phyloP scores from a whole-genome alignment of 1,140 invertebrate genomes.

The Penaeus vannamei region DNA sequence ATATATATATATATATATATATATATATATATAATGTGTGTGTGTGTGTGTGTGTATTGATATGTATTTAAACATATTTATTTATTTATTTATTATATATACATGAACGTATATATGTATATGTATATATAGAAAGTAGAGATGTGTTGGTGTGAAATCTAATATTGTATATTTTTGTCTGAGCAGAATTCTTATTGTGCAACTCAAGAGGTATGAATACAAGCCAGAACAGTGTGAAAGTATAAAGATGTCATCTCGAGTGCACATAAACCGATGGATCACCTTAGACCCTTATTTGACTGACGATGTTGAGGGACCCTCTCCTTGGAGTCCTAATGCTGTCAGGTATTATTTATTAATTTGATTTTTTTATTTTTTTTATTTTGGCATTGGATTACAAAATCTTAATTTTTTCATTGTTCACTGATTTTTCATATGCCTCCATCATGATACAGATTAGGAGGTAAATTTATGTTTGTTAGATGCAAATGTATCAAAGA shows the following conservation, averaged over 20 bases:
- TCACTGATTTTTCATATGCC: too few species aligned
- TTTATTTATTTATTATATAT: too few species aligned
- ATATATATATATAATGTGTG: too few species aligned
- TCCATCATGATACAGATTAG: too few species aligned
- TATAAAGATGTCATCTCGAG: slow-evolving; percentile 62
- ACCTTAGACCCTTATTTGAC: slow-evolving; percentile 50
- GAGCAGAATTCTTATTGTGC: slow-evolving; percentile 63
- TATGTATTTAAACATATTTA: too few species aligned
- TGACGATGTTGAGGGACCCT: slow-evolving; percentile 24
- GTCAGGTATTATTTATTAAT: slow-evolving; percentile 28
- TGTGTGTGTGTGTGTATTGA: too few species aligned
- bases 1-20: too few species aligned
- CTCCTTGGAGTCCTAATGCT: slow-evolving; percentile 42
- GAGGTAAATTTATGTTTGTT: too few species aligned
- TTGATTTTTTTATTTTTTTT: not conserved
- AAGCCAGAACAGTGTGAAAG: slow-evolving; percentile 59
- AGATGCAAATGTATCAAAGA: too few species aligned
- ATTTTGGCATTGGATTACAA: not conserved
- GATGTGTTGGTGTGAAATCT: not conserved
- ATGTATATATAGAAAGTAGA: too few species aligned
- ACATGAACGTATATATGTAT: too few species aligned
- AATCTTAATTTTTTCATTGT: not conserved
- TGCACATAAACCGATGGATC: slow-evolving; percentile 49
- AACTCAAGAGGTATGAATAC: slow-evolving; percentile 66
- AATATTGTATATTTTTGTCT: slow-evolving; percentile 10